A percentile compares a stretch with the other conserved stretches of the same genome.
Evolutionary conservation across 37 sponge, comb jelly and placozoan species (phyloP).

Genomic region (Dysidea cf. avara): DNA sequence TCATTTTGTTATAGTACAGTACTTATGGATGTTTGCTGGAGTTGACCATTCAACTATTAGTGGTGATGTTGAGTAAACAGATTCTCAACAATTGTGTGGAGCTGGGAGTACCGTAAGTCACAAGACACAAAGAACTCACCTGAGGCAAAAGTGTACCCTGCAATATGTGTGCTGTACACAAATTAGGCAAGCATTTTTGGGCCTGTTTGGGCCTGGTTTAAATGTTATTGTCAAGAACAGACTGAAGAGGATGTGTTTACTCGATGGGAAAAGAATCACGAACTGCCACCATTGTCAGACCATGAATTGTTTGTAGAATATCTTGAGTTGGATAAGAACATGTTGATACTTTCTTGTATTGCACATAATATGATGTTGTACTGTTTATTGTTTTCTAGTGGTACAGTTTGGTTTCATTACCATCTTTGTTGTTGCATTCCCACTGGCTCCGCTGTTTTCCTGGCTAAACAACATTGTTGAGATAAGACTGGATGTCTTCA

Average conservation of each 20-base stretch:
- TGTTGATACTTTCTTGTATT: not conserved
- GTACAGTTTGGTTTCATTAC: conserved; percentile 98
- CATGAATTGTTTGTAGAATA: conserved; percentile 94
- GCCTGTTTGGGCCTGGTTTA: too few relatives aligned
- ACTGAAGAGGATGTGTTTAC: conserved; percentile 71
- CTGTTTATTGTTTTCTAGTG: conserved; percentile 27
- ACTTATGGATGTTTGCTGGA: conserved; percentile 95
- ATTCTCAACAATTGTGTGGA: conserved; percentile 86
- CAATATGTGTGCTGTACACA: too few relatives aligned
- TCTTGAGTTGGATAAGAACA: conserved; percentile 83
- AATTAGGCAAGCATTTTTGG: too few relatives aligned
- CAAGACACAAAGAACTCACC: too few relatives aligned
- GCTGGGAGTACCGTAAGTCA: conserved; percentile 85
- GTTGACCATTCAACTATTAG: conserved; percentile 88
- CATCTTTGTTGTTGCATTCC: conserved; percentile 95
- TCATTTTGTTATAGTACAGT: too few relatives aligned
- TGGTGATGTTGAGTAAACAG: conserved; percentile 94
- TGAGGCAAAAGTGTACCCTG: too few relatives aligned
- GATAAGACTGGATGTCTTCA: conserved; percentile 94
- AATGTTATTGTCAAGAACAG: conserved; percentile 42
- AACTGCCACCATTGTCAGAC: conserved; percentile 62
- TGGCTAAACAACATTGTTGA: conserved; percentile 96
- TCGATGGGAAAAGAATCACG: conserved; percentile 93
- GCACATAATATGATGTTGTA: not conserved
- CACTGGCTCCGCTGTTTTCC: conserved; percentile 96